These are phyloP conservation scores for Falco rusticolus DNA, from an alignment of 2,797 vertebrate genomes.

Conservation along the genomic window DNA sequence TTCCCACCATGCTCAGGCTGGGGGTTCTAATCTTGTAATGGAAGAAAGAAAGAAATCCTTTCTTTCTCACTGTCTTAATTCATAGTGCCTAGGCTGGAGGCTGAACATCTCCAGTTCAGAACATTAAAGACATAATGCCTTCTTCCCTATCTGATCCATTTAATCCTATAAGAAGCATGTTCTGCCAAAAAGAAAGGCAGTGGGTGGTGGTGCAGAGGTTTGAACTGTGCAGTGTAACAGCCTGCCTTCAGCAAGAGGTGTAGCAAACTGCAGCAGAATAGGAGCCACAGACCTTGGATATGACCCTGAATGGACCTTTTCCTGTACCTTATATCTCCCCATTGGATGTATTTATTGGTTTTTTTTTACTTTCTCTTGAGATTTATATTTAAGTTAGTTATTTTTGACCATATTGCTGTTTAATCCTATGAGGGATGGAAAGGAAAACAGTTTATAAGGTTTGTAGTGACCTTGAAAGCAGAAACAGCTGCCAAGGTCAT, in stretches of 20 bases:
- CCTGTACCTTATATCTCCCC: constrained; percentile 12
- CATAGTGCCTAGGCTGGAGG: neutral
- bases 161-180: neutral
- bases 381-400: constrained; percentile 36
- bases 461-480: constrained; percentile 67
- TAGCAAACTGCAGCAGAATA: neutral
- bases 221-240: neutral
- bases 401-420: constrained; percentile 54
- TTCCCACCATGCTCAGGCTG: neutral
- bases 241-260: neutral
- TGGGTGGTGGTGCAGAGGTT: neutral
- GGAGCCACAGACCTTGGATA: neutral
- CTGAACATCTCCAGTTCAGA: neutral
- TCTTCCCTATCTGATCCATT: neutral
- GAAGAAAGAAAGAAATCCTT: neutral
- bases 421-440: constrained; percentile 48
- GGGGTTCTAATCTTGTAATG: neutral
- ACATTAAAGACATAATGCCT: neutral
- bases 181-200: neutral
- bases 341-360: constrained; percentile 19
- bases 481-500: constrained; percentile 62
- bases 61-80: neutral
- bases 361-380: constrained; percentile 39
- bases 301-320: constrained; percentile 27
- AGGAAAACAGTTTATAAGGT: constrained; percentile 59